Base-by-base conservation (phyloP, 2,888 invertebrate species). In the Gerosis bhagava region DNA sequence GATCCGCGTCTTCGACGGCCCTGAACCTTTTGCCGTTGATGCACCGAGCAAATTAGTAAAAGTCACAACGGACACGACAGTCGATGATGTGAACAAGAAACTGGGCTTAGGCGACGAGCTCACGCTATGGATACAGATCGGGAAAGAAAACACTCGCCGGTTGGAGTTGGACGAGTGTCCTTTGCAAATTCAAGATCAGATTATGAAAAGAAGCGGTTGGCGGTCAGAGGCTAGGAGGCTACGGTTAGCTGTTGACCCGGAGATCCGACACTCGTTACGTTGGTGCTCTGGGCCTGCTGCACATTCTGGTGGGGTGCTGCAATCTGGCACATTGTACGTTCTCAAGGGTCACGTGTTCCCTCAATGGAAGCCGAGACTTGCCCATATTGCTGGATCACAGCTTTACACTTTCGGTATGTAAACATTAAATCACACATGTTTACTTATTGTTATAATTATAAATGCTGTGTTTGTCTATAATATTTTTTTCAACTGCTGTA, bases 261-360 rank as follows among this genome's bases (percentile, higher is more conserved):
- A 93, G 64, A 72, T 93, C 50, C 83, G 92, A 28, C 90, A 92
- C 73, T 82, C 91, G 49, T 70, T 93, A 50, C 84, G 91, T 32
- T 92, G 93, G 82, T 91, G 92, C 61, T 87, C 90, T 6, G 93
- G 92, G 5, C 92, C 92, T 12, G 82, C 90, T 13, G 80, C 81
- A 0, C 80, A 86, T 2, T 77, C 83, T 6, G 74, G 87, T 26
- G 90, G 82, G 24, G 74, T 83, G 3, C 55, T 77, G 10, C 70
- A 71, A 21, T 88, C 91, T 41, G 86, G 90, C 16, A 90, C 90
- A 44, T 72, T 92, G 32, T 81, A 91, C 56, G 88, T 93, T 32
- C 73, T 93, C 37, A 93, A 93, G 70, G 93, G 93, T 32, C 89
- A 93, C 56, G 93, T 93, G 35, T 92, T 93, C 59, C 93, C 93